Conservation (phyloP, 2,797 vertebrate species). For the Oophaga sylvatica region DNA sequence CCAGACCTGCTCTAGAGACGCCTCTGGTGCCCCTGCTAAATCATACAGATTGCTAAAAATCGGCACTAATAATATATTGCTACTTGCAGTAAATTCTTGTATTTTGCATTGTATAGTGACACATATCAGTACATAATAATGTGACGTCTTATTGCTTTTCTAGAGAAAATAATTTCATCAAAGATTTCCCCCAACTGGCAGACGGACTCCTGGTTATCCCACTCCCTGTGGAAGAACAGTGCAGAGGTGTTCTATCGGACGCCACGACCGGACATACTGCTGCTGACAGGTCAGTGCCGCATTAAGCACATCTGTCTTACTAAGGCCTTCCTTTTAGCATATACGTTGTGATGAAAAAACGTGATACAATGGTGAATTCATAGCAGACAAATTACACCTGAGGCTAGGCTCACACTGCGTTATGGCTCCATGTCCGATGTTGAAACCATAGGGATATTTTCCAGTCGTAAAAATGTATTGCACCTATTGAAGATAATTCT, state of each 20-base stretch:
- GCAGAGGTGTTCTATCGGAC: slow-evolving; percentile 92
- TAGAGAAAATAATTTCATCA: slow-evolving; percentile 98
- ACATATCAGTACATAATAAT: not conserved
- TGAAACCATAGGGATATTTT: too few species aligned
- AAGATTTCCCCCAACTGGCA: slow-evolving; percentile 95
- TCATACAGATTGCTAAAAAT: not conserved
- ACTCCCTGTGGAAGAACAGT: slow-evolving; percentile 94
- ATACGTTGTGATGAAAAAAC: not conserved
- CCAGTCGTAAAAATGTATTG: too few species aligned
- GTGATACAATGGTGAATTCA: too few species aligned
- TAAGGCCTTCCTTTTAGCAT: not conserved
- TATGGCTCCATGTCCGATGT: too few species aligned
- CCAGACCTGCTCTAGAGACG: not conserved
- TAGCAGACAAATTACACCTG: too few species aligned
- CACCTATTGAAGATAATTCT: too few species aligned
- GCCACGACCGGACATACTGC: slow-evolving; percentile 88
- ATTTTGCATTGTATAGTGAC: not conserved
- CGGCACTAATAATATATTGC: not conserved
- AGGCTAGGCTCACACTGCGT: too few species aligned
- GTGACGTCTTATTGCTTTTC: slow-evolving; percentile 63
- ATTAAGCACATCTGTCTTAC: not conserved
- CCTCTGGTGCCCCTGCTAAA: not conserved
- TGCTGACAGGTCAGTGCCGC: slow-evolving; percentile 83
- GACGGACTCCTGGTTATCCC: slow-evolving; percentile 96
- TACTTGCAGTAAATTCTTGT: not conserved